Conservation (phyloP, 2,797 vertebrate genomes). For the Mormyrops attenuatus region DNA sequence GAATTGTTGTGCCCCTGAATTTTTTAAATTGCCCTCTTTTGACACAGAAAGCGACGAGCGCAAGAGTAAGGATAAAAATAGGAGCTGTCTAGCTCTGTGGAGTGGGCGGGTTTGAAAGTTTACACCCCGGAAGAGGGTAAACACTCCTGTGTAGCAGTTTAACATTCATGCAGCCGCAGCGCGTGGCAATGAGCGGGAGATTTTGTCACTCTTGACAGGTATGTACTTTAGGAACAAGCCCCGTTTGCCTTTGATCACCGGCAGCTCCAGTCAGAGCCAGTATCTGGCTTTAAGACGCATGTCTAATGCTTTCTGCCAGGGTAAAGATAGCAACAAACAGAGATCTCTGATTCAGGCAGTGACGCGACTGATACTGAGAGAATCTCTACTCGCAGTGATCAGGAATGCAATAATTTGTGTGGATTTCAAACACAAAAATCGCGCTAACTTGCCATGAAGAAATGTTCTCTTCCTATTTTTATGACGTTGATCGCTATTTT, state of each 20-base stretch:
- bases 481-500: conserved; percentile 7
- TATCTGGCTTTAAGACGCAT: conserved; percentile 21
- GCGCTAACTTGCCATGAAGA: not conserved
- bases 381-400: conserved; percentile 9
- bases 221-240: conserved; percentile 28
- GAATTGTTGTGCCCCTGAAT: conserved; percentile 22
- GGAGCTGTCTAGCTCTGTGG: conserved; percentile 16
- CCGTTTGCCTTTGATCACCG: conserved; percentile 22
- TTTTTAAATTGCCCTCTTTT: conserved; percentile 26
- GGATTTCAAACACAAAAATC: conserved; percentile 17
- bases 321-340: conserved; percentile 23
- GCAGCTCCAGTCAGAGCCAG: conserved; percentile 15
- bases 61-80: conserved; percentile 21
- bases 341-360: not conserved
- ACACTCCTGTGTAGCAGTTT: conserved; percentile 29
- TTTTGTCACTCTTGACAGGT: conserved; percentile 32
- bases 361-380: conserved; percentile 1
- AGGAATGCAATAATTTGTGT: conserved; percentile 16
- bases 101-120: conserved; percentile 26
- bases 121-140: conserved; percentile 24
- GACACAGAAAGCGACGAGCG: conserved; percentile 20
- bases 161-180: conserved; percentile 22
- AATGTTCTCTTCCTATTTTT: not conserved
- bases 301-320: conserved; percentile 25
- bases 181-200: conserved; percentile 2